Evolutionary conservation across 2,888 invertebrate genomes (phyloP), one percentile per base, ranked within the genome.

Genomic region (Cecidostiba fungosa): DNA sequence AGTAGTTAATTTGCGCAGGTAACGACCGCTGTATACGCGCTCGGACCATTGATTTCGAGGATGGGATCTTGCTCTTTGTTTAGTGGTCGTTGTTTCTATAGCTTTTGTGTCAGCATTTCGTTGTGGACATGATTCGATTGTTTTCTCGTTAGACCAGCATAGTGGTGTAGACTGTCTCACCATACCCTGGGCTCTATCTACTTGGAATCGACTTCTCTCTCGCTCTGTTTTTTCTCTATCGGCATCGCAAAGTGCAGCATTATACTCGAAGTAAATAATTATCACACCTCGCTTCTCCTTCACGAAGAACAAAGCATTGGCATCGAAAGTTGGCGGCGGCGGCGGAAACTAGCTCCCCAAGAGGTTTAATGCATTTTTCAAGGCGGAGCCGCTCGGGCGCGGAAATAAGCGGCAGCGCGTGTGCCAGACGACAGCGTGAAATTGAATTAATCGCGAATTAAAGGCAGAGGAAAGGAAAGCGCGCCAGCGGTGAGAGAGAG

Each of bases 371-470:
- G 70, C 50, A 82, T 85, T 85, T 85, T 85, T 85, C 78, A 69
- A 59, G 43, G 47, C 47, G 72, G 1, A 12, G 39, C 5, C 32
- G 54, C 14, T 5, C 16, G 14, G 23, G 88, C 88, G 84, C 66
- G 77, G 86, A 89, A 87, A 88, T 87, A 87, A 90, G 76, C 50
- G 76, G n/a, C 50, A 70, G 29, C 59, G 66, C 54, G 84, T 66
- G 77, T 70, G 82, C 77, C 72, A 62, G 73, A 43, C 76, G 89
- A 89, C 88, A 89, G 88, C 88, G 89, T 88, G 89, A 88, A 90
- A 90, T 91, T 90, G 89, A 90, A 89, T 91, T 90, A 89, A 90
- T 90, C 88, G 86, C 62, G 87, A 89, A 90, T 90, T 89, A 89
- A 90, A 88, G 88, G 88, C 86, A 85, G 87, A 84, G 70, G 54